A percentile compares a stretch with the other conserved stretches of the same genome.
phyloP scores from a whole-genome alignment of 2,113 vertebrate genomes.

The Platanista minor region DNA sequence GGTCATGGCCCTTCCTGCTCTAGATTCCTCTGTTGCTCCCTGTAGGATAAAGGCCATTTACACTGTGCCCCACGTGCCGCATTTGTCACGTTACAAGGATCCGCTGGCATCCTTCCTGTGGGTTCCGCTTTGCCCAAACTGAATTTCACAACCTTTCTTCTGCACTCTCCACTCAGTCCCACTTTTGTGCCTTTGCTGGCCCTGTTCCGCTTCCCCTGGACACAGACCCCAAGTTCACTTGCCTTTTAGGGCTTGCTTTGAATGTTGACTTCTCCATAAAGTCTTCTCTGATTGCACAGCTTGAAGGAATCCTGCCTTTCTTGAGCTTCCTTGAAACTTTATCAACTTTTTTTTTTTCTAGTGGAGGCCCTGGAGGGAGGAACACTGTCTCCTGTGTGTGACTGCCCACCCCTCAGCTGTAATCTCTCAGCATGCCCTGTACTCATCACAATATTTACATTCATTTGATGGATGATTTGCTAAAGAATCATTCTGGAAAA shows the following conservation, averaged over 20 bases:
- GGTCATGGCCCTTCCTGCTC: neutral
- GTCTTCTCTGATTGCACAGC: neutral
- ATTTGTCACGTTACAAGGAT: rapidly evolving
- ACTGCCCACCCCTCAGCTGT: rapidly evolving
- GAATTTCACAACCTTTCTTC: neutral
- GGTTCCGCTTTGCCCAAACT: no score
- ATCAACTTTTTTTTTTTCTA: neutral
- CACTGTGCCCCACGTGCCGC: rapidly evolving
- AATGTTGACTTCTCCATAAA: neutral
- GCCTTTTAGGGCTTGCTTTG: neutral
- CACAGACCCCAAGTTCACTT: neutral
- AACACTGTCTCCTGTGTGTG: neutral
- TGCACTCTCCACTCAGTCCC: rapidly evolving
- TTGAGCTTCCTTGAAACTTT: neutral
- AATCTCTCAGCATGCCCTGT: neutral
- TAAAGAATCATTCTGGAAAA: neutral
- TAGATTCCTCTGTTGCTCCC: rapidly evolving
- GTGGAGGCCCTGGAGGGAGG: neutral
- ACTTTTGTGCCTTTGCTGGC: neutral
- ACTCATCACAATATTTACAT: neutral
- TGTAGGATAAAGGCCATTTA: neutral
- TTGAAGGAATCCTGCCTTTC: neutral
- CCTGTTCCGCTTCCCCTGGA: neutral
- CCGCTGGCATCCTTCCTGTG: neutral
- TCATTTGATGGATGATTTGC: neutral